Conservation (phyloP, 1,140 invertebrate genomes). For the Varroa destructor region DNA sequence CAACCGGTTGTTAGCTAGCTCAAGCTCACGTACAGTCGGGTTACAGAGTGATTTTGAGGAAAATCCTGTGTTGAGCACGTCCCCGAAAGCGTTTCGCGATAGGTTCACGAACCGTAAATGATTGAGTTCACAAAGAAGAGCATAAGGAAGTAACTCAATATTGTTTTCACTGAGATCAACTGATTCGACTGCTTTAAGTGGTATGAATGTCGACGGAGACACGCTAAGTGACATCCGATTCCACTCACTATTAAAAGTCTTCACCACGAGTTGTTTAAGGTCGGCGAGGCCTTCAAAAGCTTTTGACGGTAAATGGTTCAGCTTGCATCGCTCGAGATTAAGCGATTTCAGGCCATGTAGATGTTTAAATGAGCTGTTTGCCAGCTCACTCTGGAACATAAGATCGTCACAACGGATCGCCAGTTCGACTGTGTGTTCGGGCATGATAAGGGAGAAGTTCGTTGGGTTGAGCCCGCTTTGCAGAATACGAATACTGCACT, state of each 20-base stretch:
- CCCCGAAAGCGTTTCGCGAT: slow-evolving; percentile 11
- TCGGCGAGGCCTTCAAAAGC: slow-evolving; percentile 35
- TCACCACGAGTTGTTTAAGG: slow-evolving; percentile 36
- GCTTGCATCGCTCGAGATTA: slow-evolving; percentile 34
- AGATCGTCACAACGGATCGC: slow-evolving; percentile 68
- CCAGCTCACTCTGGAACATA: slow-evolving; percentile 54
- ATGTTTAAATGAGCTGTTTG: slow-evolving; percentile 34
- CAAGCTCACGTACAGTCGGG: slow-evolving; percentile 44
- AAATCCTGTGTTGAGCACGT: neutral
- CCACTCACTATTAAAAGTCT: slow-evolving; percentile 46
- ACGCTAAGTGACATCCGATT: slow-evolving; percentile 60
- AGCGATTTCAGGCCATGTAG: slow-evolving; percentile 33
- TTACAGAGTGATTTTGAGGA: too few relatives aligned
- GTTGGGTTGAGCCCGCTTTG: slow-evolving; percentile 69
- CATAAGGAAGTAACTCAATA: slow-evolving; percentile 57
- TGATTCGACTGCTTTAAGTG: slow-evolving; percentile 52
- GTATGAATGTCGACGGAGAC: slow-evolving; percentile 55
- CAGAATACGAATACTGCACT: slow-evolving; percentile 60
- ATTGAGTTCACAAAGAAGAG: slow-evolving; percentile 58
- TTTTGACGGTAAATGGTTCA: slow-evolving; percentile 32
- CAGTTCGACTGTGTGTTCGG: slow-evolving; percentile 62
- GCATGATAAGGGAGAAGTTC: slow-evolving; percentile 68
- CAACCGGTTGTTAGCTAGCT: slow-evolving; percentile 62
- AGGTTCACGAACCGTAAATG: slow-evolving; percentile 56
- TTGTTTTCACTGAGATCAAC: slow-evolving; percentile 65